Evolutionary conservation across 2,113 vertebrate species (phyloP), one percentile per base, ranked within the genome.

Genomic region (Eleginops maclovinus): DNA sequence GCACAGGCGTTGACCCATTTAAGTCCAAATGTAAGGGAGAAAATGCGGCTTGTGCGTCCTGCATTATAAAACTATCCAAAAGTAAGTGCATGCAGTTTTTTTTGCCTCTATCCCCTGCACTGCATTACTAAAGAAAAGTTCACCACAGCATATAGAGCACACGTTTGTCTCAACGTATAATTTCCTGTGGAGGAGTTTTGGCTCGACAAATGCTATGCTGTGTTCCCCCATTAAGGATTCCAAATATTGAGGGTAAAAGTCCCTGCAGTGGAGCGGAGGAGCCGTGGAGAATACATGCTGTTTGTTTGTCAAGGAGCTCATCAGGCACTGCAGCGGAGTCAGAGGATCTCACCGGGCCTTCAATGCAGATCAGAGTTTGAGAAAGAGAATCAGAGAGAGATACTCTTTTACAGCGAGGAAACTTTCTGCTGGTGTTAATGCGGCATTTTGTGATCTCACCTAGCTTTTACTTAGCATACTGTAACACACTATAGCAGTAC

Each of bases 261-360:
- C 51, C 55, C 47, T 62, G 36, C 59, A 31, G 59, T 21, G 49
- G 47, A 51, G 19, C 3, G 26, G 41, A 67, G 24, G 58, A 61
- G 9, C 58, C 15, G 2, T 14, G 22, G 68, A 74, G 60, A 46
- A 49, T 49, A 68, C 40, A 47, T 51, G 46, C 63, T 60, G 54
- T 62, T 79, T 69, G 51, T 72, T 80, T 80, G 72, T 81, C 26
- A 40, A 59, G 24, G 36, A 58, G 58, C 79, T 82, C 72, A 73
- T 82, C 72, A 51, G 53, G n/a, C 56, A 63, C 71, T 64, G 55
- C 65, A 31, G 24, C n/a, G 4, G 44, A 75, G 65, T 56, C 63
- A 24, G 22, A 62, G 4, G 16, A 21, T 69, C 67, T 72, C 74
- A 17, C 1, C 9, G 21, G 50, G 62, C 16, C 31, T 60, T 63